These are phyloP conservation scores for Ladona fulva DNA, from an alignment of 1,140 invertebrate species.

Conservation along the genomic window DNA sequence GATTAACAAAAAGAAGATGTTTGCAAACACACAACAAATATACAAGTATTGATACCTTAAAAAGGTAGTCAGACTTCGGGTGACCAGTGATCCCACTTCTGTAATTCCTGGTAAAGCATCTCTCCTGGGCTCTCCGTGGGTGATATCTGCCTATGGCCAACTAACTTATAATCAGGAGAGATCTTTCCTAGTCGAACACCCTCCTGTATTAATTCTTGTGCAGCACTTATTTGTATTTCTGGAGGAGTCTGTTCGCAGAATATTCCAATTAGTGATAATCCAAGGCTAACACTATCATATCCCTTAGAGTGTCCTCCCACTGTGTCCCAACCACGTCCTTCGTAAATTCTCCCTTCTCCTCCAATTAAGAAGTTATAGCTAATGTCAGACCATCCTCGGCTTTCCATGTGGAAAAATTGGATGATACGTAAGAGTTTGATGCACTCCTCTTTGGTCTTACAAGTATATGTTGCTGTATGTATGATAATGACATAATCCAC, in stretches of 20 bases:
- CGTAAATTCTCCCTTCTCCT: constrained; percentile 37
- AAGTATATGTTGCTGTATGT: constrained; percentile 28
- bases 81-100: constrained; percentile 44
- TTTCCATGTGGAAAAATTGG: constrained; percentile 36
- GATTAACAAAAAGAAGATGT: too few relatives aligned
- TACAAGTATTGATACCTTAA: too few relatives aligned
- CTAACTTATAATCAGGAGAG: constrained; percentile 18
- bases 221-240: constrained; percentile 21
- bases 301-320: constrained; percentile 34
- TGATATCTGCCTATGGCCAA: constrained; percentile 30
- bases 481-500: constrained; percentile 33
- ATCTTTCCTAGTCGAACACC: constrained; percentile 21
- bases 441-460: constrained; percentile 28
- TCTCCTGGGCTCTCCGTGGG: constrained; percentile 33
- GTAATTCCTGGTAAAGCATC: constrained; percentile 40
- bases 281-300: constrained; percentile 33
- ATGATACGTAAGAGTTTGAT: constrained; percentile 28
- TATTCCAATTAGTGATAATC: constrained; percentile 35
- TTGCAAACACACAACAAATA: too few relatives aligned
- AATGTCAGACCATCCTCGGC: constrained; percentile 33
- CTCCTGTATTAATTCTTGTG: constrained; percentile 23
- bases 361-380: constrained; percentile 38
- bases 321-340: constrained; percentile 36
- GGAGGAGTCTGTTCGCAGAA: constrained; percentile 26
- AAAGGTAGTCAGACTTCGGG: neutral